Percentiles rank a stretch among this genome's conserved stretches.
These are phyloP conservation scores for Anthophora plumipes DNA, from an alignment of 2,888 invertebrate species.

Conservation along the genomic window DNA sequence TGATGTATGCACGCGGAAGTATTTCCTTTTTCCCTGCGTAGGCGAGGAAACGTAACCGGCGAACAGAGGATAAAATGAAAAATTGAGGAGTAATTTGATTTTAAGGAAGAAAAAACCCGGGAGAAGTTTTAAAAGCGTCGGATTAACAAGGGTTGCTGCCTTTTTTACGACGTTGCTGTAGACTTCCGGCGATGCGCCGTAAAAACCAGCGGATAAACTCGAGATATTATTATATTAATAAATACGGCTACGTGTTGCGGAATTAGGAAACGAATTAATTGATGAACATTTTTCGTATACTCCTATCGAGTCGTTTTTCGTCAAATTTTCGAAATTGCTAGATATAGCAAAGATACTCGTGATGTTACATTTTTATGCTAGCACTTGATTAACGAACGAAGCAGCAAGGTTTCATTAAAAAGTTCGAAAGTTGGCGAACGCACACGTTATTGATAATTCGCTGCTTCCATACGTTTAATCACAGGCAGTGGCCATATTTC, in stretches of 20 bases:
- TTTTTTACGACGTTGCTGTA: neutral
- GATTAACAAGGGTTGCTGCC: slow-evolving; percentile 18
- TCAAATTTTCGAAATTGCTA: too few species aligned
- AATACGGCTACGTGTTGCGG: neutral
- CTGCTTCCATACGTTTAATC: neutral
- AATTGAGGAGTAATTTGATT: slow-evolving; percentile 19
- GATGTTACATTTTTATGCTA: neutral
- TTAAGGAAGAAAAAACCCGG: neutral
- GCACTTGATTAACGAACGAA: neutral
- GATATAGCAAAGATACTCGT: too few species aligned
- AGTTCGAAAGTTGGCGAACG: neutral
- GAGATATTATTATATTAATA: slow-evolving; percentile 9
- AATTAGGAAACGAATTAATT: too few species aligned
- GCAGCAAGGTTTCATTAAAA: neutral
- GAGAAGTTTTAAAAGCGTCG: slow-evolving; percentile 4
- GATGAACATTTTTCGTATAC: neutral
- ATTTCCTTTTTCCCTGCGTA: neutral
- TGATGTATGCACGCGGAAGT: too few species aligned
- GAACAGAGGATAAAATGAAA: slow-evolving; percentile 2
- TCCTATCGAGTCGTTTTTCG: too few species aligned
- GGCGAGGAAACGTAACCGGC: neutral
- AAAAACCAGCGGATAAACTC: neutral
- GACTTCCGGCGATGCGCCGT: neutral
- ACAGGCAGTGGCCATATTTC: neutral
- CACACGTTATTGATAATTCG: neutral